Evolutionary conservation across 2,888 invertebrate genomes (phyloP), one percentile per base, ranked within the genome.

Genomic region (Netelia virgata): DNA sequence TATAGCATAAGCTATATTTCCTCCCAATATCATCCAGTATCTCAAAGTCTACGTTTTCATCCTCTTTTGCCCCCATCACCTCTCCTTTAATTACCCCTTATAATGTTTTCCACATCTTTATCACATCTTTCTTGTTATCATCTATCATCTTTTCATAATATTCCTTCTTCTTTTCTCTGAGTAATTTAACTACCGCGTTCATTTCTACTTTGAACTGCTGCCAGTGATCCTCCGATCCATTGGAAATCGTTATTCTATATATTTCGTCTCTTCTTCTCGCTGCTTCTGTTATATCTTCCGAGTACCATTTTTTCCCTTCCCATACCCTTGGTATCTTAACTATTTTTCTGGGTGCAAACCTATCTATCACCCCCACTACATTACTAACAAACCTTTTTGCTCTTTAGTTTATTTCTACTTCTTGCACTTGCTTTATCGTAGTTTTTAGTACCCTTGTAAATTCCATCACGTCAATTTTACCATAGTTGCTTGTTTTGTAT

Each of bases 31-130:
- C 63, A 50, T 63, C 53, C 55, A 82, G 75, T 63, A 47, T 75
- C 14, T 68, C 81, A 57, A 50, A 50, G 69, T 68, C 50, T 50
- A 82, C 57, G 43, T 23, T 77, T 36, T 70, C 50, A 3, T 14
- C 11, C 36, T 28, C 28, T 53, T 36, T 20, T 36, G 28, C 53
- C 28, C 47, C 28, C 43, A 68, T 81, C 61, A 59, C 6, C 53
- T 75, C 75, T 63, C 69, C 69, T 75, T 66, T 75, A 5, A 82
- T 69, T 61, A 82, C 47, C 70, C 66, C 63, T 70, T 82, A 77
- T 20, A 77, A 59, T n/a, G 61, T 20, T 72, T 82, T 82, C 72
- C 82, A 82, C 57, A 82, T 10, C 47, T 82, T 76, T 66, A 20
- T 72, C n/a, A 23, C 23, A 57, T 82, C 77, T 23, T 63, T 64